Percentiles rank a stretch among this genome's conserved stretches.
These are phyloP conservation scores for Sceloporus tristichus DNA, from an alignment of 2,113 vertebrate genomes.

Conservation along the genomic window DNA sequence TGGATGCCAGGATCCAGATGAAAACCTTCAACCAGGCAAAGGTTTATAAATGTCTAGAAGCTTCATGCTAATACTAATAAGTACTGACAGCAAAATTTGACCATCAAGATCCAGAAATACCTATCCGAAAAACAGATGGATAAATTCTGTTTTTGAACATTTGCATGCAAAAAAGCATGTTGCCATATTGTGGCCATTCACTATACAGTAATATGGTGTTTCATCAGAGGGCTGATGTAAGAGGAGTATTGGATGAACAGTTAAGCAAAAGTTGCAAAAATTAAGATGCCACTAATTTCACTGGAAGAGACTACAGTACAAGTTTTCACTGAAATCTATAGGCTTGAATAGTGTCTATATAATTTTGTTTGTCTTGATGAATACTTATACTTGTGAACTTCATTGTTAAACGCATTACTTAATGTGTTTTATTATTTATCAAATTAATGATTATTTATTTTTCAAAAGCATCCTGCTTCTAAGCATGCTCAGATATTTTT, in stretches of 20 bases:
- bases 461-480: slow-evolving; percentile 14
- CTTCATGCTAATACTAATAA: not conserved
- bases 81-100: not conserved
- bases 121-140: not conserved
- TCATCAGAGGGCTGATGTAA: not conserved
- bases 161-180: not conserved
- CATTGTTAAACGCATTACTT: not conserved
- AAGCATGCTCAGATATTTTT: slow-evolving; percentile 64
- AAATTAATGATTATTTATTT: not conserved
- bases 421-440: too few relatives aligned
- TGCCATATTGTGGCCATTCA: not conserved
- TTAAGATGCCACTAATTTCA: not conserved
- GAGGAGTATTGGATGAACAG: not conserved
- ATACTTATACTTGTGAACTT: not conserved
- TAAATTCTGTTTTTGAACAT: not conserved
- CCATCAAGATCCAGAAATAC: not conserved
- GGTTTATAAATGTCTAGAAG: not conserved
- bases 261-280: not conserved
- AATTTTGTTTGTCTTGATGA: not conserved
- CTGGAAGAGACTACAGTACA: not conserved
- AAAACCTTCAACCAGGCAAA: not conserved
- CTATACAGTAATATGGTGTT: not conserved
- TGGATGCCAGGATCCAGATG: not conserved
- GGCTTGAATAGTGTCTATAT: not conserved
- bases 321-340: not conserved